Base-by-base conservation (phyloP, 2,888 invertebrate genomes). In the Epinotia brunnichana region DNA sequence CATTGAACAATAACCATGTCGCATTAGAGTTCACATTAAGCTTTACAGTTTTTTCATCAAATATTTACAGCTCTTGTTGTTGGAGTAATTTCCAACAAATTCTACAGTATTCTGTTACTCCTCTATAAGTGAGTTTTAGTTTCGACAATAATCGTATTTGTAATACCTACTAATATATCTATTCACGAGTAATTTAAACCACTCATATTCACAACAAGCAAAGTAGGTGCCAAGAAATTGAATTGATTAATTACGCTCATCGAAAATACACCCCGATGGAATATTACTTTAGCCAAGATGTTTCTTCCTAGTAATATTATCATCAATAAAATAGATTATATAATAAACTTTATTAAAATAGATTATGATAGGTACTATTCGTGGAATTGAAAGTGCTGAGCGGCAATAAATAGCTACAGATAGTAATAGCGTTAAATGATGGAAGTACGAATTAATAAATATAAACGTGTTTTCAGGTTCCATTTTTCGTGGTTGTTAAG, bases 361-460 rank as follows among this genome's bases (percentile, higher is more conserved):
- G 41, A 53, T 54, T 54, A 54, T 15, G 11, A 35, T 3, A 66
- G 21, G 21, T 24, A 24, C 7, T 13, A 9, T 48, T 68, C 29
- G 11, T 48, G 35, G 68, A 60, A 60, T n/a, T 21, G 53, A 21
- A 13, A 13, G 21, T 60, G 48, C 68, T 59, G 51, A 68, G 39
- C 17, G 24, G 24, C 41, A 17, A 54, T 51, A 67, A 44, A 56
- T 64, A 53, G 7, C 17, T 41, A 24, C 21, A 2, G 21, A 2
- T 24, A 24, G 21, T 24, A 24, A 24, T n/a, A n/a, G n/a, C n/a
- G n/a, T n/a, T n/a, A n/a, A n/a, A n/a, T n/a, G n/a, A n/a, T n/a
- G n/a, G n/a, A n/a, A n/a, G n/a, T n/a, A n/a, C n/a, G n/a, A n/a
- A n/a, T n/a, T n/a, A n/a, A n/a, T n/a, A n/a, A n/a, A n/a, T n/a